phyloP scores from a whole-genome alignment of 2,797 vertebrate genomes.

The Sylvilagus floridanus region DNA sequence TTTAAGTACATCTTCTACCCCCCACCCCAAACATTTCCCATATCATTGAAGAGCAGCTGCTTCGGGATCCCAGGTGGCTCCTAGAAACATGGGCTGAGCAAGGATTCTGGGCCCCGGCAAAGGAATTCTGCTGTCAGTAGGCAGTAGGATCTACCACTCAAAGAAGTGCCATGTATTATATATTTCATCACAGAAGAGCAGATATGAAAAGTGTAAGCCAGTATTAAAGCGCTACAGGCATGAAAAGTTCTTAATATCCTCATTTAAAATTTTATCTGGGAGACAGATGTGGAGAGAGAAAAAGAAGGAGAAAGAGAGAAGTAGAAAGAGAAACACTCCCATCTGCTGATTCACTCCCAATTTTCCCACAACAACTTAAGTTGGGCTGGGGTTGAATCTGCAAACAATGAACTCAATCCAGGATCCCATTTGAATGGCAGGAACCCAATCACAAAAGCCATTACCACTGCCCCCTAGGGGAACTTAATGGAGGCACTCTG shows the following conservation, averaged over 20 bases:
- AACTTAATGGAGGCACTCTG: too few species aligned
- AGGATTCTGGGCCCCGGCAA: background rate
- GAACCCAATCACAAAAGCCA: too few species aligned
- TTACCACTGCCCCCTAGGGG: too few species aligned
- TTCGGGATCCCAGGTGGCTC: constrained; percentile 44
- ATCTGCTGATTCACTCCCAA: too few species aligned
- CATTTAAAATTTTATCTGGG: background rate
- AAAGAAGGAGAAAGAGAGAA: too few species aligned
- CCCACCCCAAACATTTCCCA: background rate
- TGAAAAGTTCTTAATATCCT: background rate
- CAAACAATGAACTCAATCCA: too few species aligned
- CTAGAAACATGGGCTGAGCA: background rate
- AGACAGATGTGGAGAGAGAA: too few species aligned
- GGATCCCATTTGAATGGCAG: too few species aligned
- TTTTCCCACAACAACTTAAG: too few species aligned
- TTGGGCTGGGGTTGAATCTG: too few species aligned
- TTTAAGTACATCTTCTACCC: constrained; percentile 51
- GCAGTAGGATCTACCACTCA: background rate
- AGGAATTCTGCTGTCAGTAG: background rate
- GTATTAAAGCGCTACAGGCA: background rate
- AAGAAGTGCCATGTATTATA: background rate
- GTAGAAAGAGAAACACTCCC: too few species aligned
- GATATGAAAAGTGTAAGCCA: background rate
- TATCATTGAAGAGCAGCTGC: constrained; percentile 61
- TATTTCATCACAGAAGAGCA: background rate